phyloP scores from a whole-genome alignment of 2,797 vertebrate genomes.

The Phoeniculus purpureus region DNA sequence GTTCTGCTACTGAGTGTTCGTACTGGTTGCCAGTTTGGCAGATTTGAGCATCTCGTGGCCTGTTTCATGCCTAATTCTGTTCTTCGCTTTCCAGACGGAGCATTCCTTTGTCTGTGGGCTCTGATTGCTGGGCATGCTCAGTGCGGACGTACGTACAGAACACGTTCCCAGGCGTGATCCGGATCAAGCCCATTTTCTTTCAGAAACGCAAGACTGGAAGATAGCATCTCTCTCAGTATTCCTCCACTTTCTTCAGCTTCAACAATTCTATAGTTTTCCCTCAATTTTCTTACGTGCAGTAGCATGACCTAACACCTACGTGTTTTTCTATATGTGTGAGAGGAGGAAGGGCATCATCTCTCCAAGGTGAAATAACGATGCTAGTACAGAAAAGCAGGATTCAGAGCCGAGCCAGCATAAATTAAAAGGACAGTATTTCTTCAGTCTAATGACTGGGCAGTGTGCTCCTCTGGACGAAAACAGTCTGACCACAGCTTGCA shows the following conservation, averaged over 20 bases:
- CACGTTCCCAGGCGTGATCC: background rate
- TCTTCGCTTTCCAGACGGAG: background rate
- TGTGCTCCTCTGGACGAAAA: background rate
- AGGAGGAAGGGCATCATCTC: background rate
- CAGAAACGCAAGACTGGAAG: background rate
- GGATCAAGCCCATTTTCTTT: background rate
- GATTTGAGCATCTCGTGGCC: slow-evolving; percentile 9
- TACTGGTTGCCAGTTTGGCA: slow-evolving; percentile 34
- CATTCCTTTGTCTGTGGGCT: background rate
- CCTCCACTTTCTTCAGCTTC: background rate
- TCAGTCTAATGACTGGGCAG: background rate
- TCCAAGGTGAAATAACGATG: background rate
- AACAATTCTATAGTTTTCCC: background rate
- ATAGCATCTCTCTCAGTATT: background rate
- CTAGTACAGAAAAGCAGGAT: background rate
- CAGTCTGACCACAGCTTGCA: background rate
- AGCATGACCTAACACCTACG: background rate
- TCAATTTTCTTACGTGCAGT: background rate
- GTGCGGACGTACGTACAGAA: background rate
- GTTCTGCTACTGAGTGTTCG: background rate
- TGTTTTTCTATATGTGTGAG: background rate
- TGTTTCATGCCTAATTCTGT: background rate
- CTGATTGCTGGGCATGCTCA: background rate
- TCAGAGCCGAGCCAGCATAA: background rate
- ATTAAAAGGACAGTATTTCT: background rate